Base-by-base conservation (phyloP, 1,140 invertebrate genomes). In the Drosophila obscura region DNA sequence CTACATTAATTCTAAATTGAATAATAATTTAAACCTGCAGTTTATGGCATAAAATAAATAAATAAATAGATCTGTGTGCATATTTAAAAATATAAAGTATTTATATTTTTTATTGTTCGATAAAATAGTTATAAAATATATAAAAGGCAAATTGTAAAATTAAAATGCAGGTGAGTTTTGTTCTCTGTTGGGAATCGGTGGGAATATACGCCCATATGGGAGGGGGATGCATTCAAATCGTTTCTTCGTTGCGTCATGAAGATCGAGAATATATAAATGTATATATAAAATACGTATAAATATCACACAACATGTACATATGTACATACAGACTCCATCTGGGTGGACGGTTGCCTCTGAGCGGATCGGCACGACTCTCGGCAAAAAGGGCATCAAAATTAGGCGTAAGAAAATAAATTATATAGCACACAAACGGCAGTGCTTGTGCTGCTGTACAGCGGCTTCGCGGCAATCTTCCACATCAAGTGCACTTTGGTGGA, bases 91-190 rank as follows among this genome's bases (percentile, higher is more conserved):
- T 9, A 31, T 9, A 0, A n/a, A n/a, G n/a, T 35, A 6, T 28
- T 28, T 28, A 6, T 6, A 0, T 5, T 39, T 4, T 39, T 39
- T 39, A 39, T 39, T 39, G 35, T 39, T 39, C 11, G 11, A 22
- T 41, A 24, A 24, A 53, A 56, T 13, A 56, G 51, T 39, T 44
- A 63, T 16, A 68, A 67, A 57, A 67, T 41, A 43, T 26, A 44
- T 9, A 60, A 15, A 26, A 31, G 26, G 24, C 65, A 22, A 66
- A 68, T 52, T 61, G 61, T 61, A 46, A 19, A 64, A 46, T 19
- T 46, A 26, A 64, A 64, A 65, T 68, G 65, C 65, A 55, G n/a
- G 26, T 68, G 66, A 58, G 62, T 48, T 58, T 53, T 28, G 49
- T 43, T 61, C 59, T 8, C 24, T 31, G 50, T 48, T 4, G 16